Evolutionary conservation across 2,888 invertebrate species (phyloP).

Genomic region (Anodontia alba): DNA sequence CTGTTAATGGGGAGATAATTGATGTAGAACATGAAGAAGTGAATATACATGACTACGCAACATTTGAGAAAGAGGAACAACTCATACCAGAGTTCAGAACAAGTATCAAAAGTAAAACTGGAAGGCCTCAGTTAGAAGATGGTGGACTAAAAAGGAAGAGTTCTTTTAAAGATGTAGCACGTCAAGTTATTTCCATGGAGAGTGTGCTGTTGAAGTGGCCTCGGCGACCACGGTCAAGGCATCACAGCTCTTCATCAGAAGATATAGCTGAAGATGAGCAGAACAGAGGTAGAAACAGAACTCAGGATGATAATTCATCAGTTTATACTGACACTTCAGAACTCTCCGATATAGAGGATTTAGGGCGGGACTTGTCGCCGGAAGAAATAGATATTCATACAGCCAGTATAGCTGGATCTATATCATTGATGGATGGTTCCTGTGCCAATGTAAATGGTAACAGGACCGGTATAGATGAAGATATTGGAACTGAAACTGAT

Average conservation of each 20-base stretch:
- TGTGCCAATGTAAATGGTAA: neutral
- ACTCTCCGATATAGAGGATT: constrained; percentile 30
- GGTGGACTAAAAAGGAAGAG: constrained; percentile 44
- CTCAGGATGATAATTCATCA: constrained; percentile 38
- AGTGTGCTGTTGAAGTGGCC: constrained; percentile 78
- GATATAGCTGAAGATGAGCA: constrained; percentile 62
- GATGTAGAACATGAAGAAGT: constrained; percentile 69
- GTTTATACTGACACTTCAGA: constrained; percentile 46
- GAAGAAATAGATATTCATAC: neutral
- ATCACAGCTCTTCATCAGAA: constrained; percentile 81
- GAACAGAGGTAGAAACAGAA: constrained; percentile 29
- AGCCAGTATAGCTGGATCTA: neutral
- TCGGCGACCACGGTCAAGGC: constrained; percentile 65
- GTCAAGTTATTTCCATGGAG: constrained; percentile 73
- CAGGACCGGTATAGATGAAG: neutral
- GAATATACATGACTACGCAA: constrained; percentile 83
- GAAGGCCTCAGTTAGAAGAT: neutral
- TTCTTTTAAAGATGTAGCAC: constrained; percentile 79
- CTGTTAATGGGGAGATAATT: constrained; percentile 82
- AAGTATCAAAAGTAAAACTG: constrained; percentile 58
- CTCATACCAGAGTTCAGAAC: constrained; percentile 74
- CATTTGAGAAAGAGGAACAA: constrained; percentile 80
- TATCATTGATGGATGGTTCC: neutral
- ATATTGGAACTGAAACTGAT: neutral
- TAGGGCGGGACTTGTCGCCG: neutral